phyloP scores from a whole-genome alignment of 2,888 invertebrate genomes.

The Mesorhabditis spiculigera region DNA sequence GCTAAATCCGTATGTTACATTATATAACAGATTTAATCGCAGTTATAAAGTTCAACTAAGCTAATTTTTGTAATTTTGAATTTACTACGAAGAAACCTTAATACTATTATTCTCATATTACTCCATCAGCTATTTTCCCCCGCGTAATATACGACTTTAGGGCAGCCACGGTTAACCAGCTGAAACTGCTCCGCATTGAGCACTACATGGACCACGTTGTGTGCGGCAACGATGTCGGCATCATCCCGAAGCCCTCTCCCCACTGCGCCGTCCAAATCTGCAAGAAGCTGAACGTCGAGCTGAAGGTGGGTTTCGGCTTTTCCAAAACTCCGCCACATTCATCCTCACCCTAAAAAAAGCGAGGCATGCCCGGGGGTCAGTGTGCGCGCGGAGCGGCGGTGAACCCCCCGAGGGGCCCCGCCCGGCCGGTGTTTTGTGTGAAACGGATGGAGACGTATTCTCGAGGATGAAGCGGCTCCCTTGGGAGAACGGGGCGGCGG shows the following conservation, averaged over 20 bases:
- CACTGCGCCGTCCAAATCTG: constrained; percentile 60
- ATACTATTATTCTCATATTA: not conserved
- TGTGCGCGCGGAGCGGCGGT: not conserved
- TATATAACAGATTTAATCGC: not conserved
- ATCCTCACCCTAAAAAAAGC: not conserved
- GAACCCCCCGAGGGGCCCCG: too few relatives aligned
- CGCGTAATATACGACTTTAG: constrained; percentile 19
- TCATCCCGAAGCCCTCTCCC: constrained; percentile 61
- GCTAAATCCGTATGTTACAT: not conserved
- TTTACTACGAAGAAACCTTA: not conserved
- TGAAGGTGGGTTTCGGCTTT: constrained; percentile 28
- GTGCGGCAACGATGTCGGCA: constrained; percentile 61
- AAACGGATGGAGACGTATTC: too few relatives aligned
- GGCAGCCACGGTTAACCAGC: constrained; percentile 46
- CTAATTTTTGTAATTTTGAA: too few relatives aligned
- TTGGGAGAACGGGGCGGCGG: too few relatives aligned
- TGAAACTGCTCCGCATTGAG: constrained; percentile 44
- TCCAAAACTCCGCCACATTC: not conserved
- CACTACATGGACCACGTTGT: constrained; percentile 60
- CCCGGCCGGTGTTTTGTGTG: too few relatives aligned
- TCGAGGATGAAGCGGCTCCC: too few relatives aligned
- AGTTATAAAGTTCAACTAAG: too few relatives aligned
- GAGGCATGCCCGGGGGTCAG: not conserved
- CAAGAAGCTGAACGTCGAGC: constrained; percentile 45
- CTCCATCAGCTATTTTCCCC: not conserved